Evolutionary conservation across 2,888 invertebrate species (phyloP), one percentile per base, ranked within the genome.

Genomic region (Tromatobia lineatoria): DNA sequence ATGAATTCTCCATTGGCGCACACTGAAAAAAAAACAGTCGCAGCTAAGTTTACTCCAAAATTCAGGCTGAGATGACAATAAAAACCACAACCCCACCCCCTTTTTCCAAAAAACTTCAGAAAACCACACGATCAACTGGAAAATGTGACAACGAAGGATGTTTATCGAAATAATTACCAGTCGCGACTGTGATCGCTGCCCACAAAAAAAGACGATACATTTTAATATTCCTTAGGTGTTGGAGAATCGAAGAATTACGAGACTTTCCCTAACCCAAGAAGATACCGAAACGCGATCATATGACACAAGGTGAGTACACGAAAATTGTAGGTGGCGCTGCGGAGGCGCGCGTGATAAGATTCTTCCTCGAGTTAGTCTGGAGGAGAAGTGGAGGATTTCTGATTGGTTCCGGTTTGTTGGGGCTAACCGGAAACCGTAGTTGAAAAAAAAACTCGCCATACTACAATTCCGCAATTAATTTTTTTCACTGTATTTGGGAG

Each of bases 1-100:
- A 95, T 95, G 81, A 98, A 95, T 93, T 97, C 96, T 61, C 96
- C 96, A 85, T 93, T 94, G 66, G 95, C 96, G 90, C 95, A 94
- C 0, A 94, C 95, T 94, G 20, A 34, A 13, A 23, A 34, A 13
- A 23, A 59, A 38, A 45, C 95, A 71, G 23, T 25, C 2, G 67
- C 18, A 47, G n/a, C 13, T 13, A 67, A 57, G 54, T 13, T 20
- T 50, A 66, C 42, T 23, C 11, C 10, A 61, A 71, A 20, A 18
- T 4, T 45, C 13, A 8, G 1, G n/a, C 2, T 7, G 8, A 38
- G 25, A 34, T 3, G 3, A 3, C 0, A 50, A 23, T 38, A 70
- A 52, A 70, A 47, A 20, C 23, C 69, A 74, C 77, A 83, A 82
- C 84, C 86, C 88, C 89, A 89, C 89, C 38, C 66, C 25, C 29